Conservation (phyloP, 2,888 invertebrate genomes). For the Amiota mariae region DNA sequence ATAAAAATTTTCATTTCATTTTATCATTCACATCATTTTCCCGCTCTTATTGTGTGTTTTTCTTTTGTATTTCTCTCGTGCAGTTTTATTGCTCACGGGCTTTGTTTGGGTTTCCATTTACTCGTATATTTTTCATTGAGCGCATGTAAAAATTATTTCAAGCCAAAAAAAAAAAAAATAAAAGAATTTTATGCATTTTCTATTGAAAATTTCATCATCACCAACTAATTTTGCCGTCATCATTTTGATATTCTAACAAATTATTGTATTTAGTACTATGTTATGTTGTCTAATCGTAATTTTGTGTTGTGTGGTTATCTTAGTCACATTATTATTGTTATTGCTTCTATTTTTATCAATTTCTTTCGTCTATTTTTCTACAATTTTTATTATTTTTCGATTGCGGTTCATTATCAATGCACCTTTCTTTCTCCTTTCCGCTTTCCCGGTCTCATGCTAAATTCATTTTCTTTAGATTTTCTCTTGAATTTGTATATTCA, state of each 20-base stretch:
- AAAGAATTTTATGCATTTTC: conserved; percentile 64
- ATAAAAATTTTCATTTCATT: conserved; percentile 44
- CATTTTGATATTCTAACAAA: too few species aligned
- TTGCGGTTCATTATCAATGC: conserved; percentile 55
- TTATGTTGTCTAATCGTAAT: background rate
- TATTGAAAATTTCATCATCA: conserved; percentile 56
- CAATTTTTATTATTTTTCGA: conserved; percentile 55
- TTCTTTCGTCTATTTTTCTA: conserved; percentile 42
- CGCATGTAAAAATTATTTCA: conserved; percentile 52
- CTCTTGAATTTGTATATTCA: conserved; percentile 1
- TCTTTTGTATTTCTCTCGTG: conserved; percentile 3
- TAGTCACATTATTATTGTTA: conserved; percentile 7
- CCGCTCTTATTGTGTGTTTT: background rate
- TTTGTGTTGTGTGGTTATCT: conserved; percentile 4
- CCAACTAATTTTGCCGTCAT: conserved; percentile 26
- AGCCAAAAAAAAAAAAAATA: conserved; percentile 22
- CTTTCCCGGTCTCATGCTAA: conserved; percentile 1
- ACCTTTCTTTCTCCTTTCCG: background rate
- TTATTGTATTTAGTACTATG: conserved; percentile 37
- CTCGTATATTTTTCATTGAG: conserved; percentile 48
- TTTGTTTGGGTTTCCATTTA: conserved; percentile 48
- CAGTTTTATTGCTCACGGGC: background rate
- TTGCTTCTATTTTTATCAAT: conserved; percentile 43
- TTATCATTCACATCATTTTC: conserved; percentile 30
- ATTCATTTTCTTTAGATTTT: background rate